Evolutionary conservation across 2,888 invertebrate species (phyloP).

Genomic region (Onchidella celtica): DNA sequence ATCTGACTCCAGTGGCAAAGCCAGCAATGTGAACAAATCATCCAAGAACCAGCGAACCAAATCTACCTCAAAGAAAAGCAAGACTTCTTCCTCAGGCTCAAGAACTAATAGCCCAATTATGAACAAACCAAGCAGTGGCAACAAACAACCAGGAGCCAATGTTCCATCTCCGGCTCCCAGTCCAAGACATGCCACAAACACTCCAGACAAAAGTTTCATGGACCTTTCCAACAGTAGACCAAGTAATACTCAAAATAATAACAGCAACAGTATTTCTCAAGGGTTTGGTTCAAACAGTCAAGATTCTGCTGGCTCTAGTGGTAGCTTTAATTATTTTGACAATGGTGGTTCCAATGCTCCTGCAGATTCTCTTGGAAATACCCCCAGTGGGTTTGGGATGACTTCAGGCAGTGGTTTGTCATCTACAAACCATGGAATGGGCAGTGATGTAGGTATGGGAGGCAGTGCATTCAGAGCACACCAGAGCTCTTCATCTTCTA

Average conservation of each 20-base stretch:
- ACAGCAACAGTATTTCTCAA: conserved; percentile 18
- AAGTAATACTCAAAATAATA: background rate
- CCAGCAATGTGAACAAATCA: background rate
- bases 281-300: conserved; percentile 7
- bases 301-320: conserved; percentile 4
- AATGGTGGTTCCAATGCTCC: background rate
- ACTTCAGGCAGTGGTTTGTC: conserved; percentile 10
- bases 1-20: background rate
- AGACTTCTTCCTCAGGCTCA: background rate
- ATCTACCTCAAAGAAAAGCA: conserved; percentile 28
- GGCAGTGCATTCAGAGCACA: conserved; percentile 50
- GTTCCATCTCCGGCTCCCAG: conserved; percentile 35
- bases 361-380: background rate
- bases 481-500: conserved; percentile 27
- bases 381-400: conserved; percentile 9
- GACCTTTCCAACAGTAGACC: conserved; percentile 39
- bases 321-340: conserved; percentile 9
- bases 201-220: conserved; percentile 36
- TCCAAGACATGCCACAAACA: conserved; percentile 32
- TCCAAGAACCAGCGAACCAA: conserved; percentile 13
- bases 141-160: background rate
- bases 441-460: conserved; percentile 36
- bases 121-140: background rate
- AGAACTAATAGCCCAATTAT: background rate
- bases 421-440: conserved; percentile 7